Evolutionary conservation across 2,113 vertebrate species (phyloP).

Genomic region (Monopterus albus): DNA sequence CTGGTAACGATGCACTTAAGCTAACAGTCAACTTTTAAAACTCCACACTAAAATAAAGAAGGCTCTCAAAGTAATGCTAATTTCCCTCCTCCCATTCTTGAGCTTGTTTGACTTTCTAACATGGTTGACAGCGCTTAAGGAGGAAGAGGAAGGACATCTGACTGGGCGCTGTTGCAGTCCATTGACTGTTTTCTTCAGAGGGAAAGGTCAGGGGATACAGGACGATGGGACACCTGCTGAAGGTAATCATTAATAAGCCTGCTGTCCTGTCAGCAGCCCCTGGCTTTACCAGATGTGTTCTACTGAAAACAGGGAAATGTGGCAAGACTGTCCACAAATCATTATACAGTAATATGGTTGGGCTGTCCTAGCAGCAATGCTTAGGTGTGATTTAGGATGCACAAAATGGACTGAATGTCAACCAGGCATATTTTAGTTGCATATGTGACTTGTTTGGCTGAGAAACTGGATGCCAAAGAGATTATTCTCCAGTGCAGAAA

Average conservation of each 20-base stretch:
- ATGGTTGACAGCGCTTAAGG: conserved; percentile 44
- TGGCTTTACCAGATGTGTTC: conserved; percentile 67
- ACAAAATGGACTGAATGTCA: conserved; percentile 1
- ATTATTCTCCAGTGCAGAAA: conserved; percentile 6
- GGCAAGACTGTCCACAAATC: conserved; percentile 32
- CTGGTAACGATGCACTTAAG: conserved; percentile 5
- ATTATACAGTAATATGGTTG: conserved; percentile 35
- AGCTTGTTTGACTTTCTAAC: conserved; percentile 47
- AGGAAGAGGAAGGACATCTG: conserved; percentile 69
- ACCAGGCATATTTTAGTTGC: conserved; percentile 3
- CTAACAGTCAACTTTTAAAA: conserved; percentile 31
- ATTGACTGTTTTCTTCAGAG: conserved; percentile 79
- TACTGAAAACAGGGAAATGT: conserved; percentile 43
- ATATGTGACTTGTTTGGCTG: conserved; percentile 10
- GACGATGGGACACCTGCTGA: conserved; percentile 75
- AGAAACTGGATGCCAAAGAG: conserved; percentile 19
- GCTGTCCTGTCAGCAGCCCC: conserved; percentile 73
- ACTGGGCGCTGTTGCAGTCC: conserved; percentile 75
- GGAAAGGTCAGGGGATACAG: conserved; percentile 80
- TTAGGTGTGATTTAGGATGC: conserved; percentile 16
- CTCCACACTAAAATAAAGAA: conserved; percentile 4
- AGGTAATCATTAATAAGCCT: conserved; percentile 78
- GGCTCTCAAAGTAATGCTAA: conserved; percentile 13
- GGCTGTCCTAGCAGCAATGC: conserved; percentile 3
- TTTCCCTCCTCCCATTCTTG: conserved; percentile 11